Evolutionary conservation across 2,113 vertebrate species (phyloP).

Genomic region (Tichodroma muraria): DNA sequence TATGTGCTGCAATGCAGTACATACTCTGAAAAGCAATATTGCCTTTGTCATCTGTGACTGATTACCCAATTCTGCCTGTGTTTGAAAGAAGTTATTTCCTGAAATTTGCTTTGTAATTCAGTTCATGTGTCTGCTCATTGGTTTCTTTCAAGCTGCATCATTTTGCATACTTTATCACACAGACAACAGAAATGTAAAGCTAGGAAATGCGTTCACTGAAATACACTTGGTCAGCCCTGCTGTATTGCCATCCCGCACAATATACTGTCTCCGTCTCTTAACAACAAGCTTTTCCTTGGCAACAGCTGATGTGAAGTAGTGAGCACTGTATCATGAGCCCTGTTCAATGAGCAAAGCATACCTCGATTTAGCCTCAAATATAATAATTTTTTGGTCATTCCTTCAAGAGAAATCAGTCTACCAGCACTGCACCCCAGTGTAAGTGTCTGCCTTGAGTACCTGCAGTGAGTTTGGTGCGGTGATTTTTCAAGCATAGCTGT

Average conservation of each 20-base stretch:
- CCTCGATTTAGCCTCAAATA: neutral
- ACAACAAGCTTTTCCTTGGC: neutral
- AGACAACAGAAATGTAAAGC: neutral
- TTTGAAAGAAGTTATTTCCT: constrained; percentile 28
- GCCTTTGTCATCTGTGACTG: constrained; percentile 34
- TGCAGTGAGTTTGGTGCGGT: neutral
- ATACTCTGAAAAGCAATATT: constrained; percentile 23
- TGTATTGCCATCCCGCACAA: neutral
- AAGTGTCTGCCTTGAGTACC: neutral
- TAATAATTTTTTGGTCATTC: neutral
- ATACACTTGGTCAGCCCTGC: neutral
- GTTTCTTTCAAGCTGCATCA: constrained; percentile 27
- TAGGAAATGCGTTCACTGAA: neutral
- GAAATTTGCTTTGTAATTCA: constrained; percentile 36
- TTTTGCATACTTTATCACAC: constrained; percentile 29
- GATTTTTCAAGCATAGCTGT: neutral
- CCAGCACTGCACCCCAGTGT: neutral
- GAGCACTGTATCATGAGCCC: neutral
- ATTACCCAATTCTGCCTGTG: constrained; percentile 27
- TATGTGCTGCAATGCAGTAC: constrained; percentile 12
- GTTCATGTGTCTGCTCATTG: neutral
- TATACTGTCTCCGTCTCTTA: neutral
- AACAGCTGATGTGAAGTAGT: neutral
- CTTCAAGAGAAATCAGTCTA: neutral
- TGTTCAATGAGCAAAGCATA: neutral